Conservation (phyloP, 2,888 invertebrate species). For the Neoascia interrupta region DNA sequence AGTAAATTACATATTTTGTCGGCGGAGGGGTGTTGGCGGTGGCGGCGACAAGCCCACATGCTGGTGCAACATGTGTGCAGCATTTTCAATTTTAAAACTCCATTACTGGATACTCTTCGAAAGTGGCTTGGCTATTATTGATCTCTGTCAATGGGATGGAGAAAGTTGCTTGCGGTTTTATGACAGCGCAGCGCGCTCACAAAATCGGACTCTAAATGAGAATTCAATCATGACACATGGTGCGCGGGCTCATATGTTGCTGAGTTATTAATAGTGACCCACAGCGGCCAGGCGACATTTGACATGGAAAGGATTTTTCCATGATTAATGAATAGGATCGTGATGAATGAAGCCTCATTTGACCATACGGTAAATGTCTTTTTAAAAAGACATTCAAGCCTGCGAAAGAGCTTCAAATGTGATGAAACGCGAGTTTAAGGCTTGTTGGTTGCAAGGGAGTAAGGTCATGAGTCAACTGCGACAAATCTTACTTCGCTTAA, state of each 20-base stretch:
- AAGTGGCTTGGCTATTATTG: slow-evolving; percentile 43
- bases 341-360: background rate
- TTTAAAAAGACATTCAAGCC: no score
- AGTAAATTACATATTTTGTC: no score
- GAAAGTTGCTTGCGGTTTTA: slow-evolving; percentile 50
- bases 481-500: no score
- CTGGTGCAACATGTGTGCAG: no score
- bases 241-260: background rate
- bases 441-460: background rate
- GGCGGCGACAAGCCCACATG: slow-evolving; percentile 35
- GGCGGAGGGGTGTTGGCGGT: no score
- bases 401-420: no score
- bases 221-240: slow-evolving; percentile 24
- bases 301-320: slow-evolving; percentile 34
- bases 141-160: slow-evolving; percentile 37
- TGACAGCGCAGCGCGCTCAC: slow-evolving; percentile 18
- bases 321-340: slow-evolving; percentile 40
- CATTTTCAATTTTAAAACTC: slow-evolving; percentile 61
- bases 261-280: slow-evolving; percentile 27
- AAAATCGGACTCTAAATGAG: slow-evolving; percentile 43
- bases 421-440: no score
- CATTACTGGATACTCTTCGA: slow-evolving; percentile 30
- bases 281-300: slow-evolving; percentile 25
- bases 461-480: background rate
- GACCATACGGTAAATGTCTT: background rate